Base-by-base conservation (phyloP, 1,140 invertebrate genomes). In the Aleiodes sp. region DNA sequence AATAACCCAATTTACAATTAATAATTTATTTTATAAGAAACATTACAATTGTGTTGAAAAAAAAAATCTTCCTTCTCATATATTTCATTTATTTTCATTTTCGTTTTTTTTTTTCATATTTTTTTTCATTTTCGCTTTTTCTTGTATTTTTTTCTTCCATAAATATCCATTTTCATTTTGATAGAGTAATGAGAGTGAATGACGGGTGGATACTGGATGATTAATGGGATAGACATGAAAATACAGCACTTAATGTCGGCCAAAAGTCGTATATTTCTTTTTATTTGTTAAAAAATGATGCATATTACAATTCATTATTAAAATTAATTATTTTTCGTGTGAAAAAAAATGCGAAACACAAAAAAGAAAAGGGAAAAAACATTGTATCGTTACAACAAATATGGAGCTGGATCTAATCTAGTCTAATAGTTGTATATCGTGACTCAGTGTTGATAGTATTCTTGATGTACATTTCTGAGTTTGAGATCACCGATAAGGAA, bases 201-300 rank as follows among this genome's bases (percentile, higher is more conserved):
- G 63, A 65, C 35, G 33, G 33, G 64, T 59, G 63, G 62, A 66
- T 39, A 52, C 29, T 52, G 69, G 69, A 72, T 33, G 70, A 72
- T 72, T 72, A 72, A 65, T 72, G 70, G 70, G 70, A 72, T 69
- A 62, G 65, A 68, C 63, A 72, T 72, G 57, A 72, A 72, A 72
- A 72, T 66, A 72, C 70, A 72, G 64, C 63, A 64, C 66, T 31
- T 63, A 65, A 68, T 72, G 65, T 68, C 61, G 64, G 62, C 60
- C 59, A 68, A 65, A 72, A 72, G 60, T 72, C 60, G 62, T 72
- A 65, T 72, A 72, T 72, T 69, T 72, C 28, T 10, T 31, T 59
- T 31, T 29, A 59, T 59, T 33, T 59, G 28, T 59, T 59, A 12
- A 28, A 8, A 33, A 33, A 31, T 31, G 28, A 59, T 59, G 46